Evolutionary conservation across 1,140 invertebrate species (phyloP), one percentile per base, ranked within the genome.

Genomic region (Drosophila biarmipes): DNA sequence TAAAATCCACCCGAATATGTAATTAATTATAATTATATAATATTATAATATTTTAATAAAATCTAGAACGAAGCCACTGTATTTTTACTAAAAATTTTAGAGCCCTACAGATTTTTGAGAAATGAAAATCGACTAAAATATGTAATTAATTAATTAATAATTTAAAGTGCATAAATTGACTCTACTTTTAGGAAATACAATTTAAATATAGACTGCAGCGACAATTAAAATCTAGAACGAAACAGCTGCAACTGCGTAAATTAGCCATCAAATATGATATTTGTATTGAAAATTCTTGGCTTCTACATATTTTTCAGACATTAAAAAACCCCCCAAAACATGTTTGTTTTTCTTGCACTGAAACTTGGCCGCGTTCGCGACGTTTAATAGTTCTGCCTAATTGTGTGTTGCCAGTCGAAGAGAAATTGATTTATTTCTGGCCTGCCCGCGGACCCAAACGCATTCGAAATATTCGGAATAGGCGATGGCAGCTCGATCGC

Each of bases 391-490:
- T 12, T 31, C 21, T 27, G 57, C 31, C 15, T 53, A 53, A 42
- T 61, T 52, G 49, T 31, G 54, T 38, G 24, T 14, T 35, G 2
- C 27, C 17, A 40, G 34, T 42, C 17, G 19, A 6, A 43, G 19
- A 17, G 2, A 59, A 59, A 63, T 63, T 58, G 54, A 63, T 59
- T 63, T 59, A 63, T 62, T 17, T 34, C 15, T 17, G 37, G 37
- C 10, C 8, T 12, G 27, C 27, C 27, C 2, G 46, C 8, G 27
- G 24, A 29, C 4, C 8, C 4, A 24, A 37, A 15, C 11, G 5
- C n/a, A 35, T 53, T 11, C 31, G 5, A 48, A 29, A 48, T 48
- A 24, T 35, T 8, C 14, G 35, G 40, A 24, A 55, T n/a, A 42
- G 17, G 35, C 1, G 17, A 17, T 19, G 48, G 15, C 17, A 34